Percentiles rank a stretch among this genome's conserved stretches.
Evolutionary conservation across 2,797 vertebrate genomes (phyloP).

Genomic region (Psittacula echo): DNA sequence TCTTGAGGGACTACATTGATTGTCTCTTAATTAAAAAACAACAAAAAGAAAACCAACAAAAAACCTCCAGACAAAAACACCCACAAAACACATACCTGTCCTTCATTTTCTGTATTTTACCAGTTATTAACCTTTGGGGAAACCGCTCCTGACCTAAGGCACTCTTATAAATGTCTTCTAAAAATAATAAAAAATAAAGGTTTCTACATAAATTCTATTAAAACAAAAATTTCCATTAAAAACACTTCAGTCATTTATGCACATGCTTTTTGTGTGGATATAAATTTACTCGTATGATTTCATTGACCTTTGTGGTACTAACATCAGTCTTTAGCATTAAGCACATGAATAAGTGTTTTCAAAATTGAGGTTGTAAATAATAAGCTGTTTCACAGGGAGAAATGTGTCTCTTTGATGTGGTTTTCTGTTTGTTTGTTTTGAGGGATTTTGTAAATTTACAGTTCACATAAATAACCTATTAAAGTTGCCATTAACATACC

Average conservation of each 20-base stretch:
- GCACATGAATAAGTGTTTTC: conserved; percentile 15
- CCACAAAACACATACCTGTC: not conserved
- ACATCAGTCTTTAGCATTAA: not conserved
- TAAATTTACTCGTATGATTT: conserved; percentile 18
- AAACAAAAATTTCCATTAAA: conserved; percentile 8
- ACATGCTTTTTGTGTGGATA: not conserved
- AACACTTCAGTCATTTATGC: not conserved
- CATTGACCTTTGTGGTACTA: conserved; percentile 37
- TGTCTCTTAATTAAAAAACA: not conserved
- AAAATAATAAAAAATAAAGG: not conserved
- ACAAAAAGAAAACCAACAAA: not conserved
- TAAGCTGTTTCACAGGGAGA: conserved; percentile 14
- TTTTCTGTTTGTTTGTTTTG: conserved; percentile 60
- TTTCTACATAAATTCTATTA: not conserved
- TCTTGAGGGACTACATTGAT: not conserved
- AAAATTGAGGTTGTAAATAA: conserved; percentile 46
- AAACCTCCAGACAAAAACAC: not conserved
- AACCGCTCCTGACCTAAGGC: not conserved
- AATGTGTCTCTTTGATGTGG: conserved; percentile 43
- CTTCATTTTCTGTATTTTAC: not conserved
- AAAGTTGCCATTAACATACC: conserved; percentile 18
- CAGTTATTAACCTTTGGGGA: not conserved
- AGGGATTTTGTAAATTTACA: conserved; percentile 45
- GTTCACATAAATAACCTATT: conserved; percentile 37
- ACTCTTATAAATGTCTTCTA: not conserved